Base-by-base conservation (phyloP, 2,113 vertebrate genomes). In the Lagopus muta region DNA sequence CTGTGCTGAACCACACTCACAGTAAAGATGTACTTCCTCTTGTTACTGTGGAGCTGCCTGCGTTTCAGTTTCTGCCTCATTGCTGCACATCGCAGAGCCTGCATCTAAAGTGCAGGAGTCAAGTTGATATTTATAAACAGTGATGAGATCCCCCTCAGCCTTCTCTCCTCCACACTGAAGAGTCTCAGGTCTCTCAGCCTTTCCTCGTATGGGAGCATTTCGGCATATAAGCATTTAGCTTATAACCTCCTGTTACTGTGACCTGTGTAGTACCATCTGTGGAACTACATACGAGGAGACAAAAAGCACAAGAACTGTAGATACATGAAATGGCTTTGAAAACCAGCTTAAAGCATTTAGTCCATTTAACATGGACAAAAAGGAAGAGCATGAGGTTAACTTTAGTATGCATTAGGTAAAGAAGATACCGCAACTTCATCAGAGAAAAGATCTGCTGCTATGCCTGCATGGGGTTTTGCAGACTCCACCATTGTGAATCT, bases 351-450 rank as follows among this genome's bases (percentile, higher is more conserved):
- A 67, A 83, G 50, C 42, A 60, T 42, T 77, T 45, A 62, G 22
- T 74, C 30, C 25, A 60, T 91, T 78, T 90, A 32, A n/a, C 10
- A 40, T 22, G 22, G 62, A 54, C 65, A 21, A 72, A 91, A 82
- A 88, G 72, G 67, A 71, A 58, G 43, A 2, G 7, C 70, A 32
- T 58, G 54, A 55, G 64, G 18, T 55, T 77, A 45, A 77, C 89
- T 93, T 90, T 65, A 75, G 50, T 86, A 32, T 50, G 69, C 60
- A 64, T 4, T 70, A 74, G 42, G 42, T 79, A 27, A 62, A 89
- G 27, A 66, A 42, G 27, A 85, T 40, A 50, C 45, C 36, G 50
- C 7, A 2, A 60, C 60, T 62, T 71, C 76, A 83, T 60, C 19
- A 13, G n/a, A n/a, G 52, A 45, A 50, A 62, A 32, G 52, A 36